Evolutionary conservation across 2,113 vertebrate genomes (phyloP).

Genomic region (Sorex fumeus): DNA sequence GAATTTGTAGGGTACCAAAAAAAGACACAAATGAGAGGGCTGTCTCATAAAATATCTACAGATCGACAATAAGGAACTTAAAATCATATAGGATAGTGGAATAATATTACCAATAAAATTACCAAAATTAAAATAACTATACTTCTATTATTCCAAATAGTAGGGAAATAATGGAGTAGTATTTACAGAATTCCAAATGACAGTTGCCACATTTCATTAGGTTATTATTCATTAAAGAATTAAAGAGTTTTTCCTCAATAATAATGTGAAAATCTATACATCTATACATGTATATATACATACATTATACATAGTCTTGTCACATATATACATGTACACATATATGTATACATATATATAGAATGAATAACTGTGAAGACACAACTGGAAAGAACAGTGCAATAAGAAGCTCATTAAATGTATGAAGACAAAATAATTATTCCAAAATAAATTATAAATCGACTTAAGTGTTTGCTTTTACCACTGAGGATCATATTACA

Average conservation of each 20-base stretch:
- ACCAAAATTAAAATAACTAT: slow-evolving; percentile 11
- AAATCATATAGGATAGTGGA: slow-evolving; percentile 57
- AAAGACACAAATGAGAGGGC: slow-evolving; percentile 55
- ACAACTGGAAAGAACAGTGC: neutral
- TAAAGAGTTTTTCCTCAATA: slow-evolving; percentile 64
- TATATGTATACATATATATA: too few relatives aligned
- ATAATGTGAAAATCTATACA: neutral
- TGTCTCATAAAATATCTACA: slow-evolving; percentile 41
- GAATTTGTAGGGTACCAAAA: slow-evolving; percentile 43
- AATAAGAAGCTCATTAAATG: neutral
- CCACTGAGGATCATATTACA: slow-evolving; percentile 27
- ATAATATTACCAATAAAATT: neutral
- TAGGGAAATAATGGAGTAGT: slow-evolving; percentile 1
- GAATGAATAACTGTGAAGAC: neutral
- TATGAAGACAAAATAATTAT: slow-evolving; percentile 27
- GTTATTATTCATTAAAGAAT: slow-evolving; percentile 44
- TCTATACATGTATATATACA: too few relatives aligned
- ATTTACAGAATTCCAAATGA: slow-evolving; percentile 33
- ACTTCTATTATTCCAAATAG: neutral
- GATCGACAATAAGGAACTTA: slow-evolving; percentile 6
- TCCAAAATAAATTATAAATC: slow-evolving; percentile 39
- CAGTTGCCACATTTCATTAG: slow-evolving; percentile 40
- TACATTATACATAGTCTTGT: too few relatives aligned
- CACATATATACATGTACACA: too few relatives aligned
- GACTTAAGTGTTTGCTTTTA: slow-evolving; percentile 14